Evolutionary conservation across 2,113 vertebrate species (phyloP).

Genomic region (Seriola rivoliana): DNA sequence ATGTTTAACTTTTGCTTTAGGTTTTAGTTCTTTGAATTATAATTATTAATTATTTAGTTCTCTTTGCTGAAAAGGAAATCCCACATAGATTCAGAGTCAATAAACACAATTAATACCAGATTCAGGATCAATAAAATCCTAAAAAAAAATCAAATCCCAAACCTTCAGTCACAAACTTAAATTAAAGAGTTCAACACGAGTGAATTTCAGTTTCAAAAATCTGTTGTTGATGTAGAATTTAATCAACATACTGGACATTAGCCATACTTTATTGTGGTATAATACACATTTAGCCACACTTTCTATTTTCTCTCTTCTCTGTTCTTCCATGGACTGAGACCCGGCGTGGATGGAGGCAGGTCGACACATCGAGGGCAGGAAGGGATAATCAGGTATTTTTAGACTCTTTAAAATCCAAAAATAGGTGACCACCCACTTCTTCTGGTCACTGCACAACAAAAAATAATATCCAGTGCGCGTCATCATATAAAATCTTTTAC

Average conservation of each 20-base stretch:
- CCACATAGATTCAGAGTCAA: background rate
- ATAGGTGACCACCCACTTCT: slow-evolving; percentile 62
- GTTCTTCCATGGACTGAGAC: background rate
- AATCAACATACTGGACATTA: background rate
- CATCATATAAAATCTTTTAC: slow-evolving; percentile 47
- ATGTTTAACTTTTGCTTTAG: too few species aligned
- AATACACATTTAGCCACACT: background rate
- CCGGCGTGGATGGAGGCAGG: slow-evolving; percentile 2
- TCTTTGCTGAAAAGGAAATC: background rate
- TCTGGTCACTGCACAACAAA: slow-evolving; percentile 1
- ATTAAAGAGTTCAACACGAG: background rate
- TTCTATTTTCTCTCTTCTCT: background rate
- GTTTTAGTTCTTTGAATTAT: too few species aligned
- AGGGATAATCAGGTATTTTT: slow-evolving; percentile 60
- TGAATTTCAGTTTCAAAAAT: background rate
- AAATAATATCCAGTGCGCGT: slow-evolving; percentile 33
- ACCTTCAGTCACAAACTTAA: too few species aligned
- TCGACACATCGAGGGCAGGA: background rate
- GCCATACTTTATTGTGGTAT: slow-evolving; percentile 1
- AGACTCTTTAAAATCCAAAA: slow-evolving; percentile 42
- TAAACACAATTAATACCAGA: background rate
- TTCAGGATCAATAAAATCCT: slow-evolving; percentile 2
- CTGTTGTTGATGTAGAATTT: background rate
- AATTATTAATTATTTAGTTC: background rate
- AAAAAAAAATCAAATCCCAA: background rate